Conservation (phyloP, 2,113 vertebrate species). For the Acinonyx jubatus region DNA sequence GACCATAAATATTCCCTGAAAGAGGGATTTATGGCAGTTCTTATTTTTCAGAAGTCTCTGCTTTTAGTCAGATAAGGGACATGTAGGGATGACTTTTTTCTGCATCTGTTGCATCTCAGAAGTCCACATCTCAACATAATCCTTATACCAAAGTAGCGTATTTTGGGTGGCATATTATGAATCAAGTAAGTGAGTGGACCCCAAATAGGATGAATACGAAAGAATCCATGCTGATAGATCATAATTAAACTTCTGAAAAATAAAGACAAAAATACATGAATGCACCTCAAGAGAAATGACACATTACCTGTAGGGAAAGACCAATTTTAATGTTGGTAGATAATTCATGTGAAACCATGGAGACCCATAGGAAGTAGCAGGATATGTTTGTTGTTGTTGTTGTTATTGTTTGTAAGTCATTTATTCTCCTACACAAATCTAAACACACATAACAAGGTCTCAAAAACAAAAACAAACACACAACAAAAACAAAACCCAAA, state of each 20-base stretch:
- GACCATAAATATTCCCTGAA: neutral
- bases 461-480: neutral
- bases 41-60: neutral
- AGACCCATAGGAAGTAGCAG: neutral
- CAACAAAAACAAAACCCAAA: neutral
- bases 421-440: neutral
- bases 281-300: neutral
- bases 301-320: neutral
- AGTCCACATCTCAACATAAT: neutral
- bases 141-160: neutral
- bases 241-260: neutral
- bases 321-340: neutral
- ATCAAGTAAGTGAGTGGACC: neutral
- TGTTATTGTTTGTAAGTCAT: neutral
- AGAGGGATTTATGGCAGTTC: neutral
- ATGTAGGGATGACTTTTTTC: neutral
- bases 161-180: neutral
- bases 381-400: neutral
- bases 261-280: neutral
- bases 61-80: neutral
- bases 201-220: neutral
- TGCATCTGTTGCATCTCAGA: neutral
- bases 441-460: neutral
- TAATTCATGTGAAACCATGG: neutral
- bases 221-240: neutral